phyloP scores from a whole-genome alignment of 1,140 invertebrate genomes.

The Gonioctena quinquepunctata region DNA sequence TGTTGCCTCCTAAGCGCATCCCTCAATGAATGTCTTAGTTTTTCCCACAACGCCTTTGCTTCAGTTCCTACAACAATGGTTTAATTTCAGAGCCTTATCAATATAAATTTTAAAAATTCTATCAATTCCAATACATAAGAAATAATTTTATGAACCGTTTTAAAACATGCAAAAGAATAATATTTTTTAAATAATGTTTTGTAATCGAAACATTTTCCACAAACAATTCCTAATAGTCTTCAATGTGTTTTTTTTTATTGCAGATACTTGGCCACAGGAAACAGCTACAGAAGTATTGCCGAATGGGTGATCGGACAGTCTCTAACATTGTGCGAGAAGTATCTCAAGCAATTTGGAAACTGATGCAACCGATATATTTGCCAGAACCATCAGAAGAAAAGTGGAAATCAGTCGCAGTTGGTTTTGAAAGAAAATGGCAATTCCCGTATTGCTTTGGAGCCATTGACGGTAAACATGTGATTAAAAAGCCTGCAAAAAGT shows the following conservation, averaged over 20 bases:
- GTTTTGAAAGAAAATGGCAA: conserved; percentile 43
- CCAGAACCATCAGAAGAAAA: conserved; percentile 26
- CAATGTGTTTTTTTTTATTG: background rate
- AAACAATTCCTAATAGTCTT: no score
- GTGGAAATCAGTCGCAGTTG: conserved; percentile 37
- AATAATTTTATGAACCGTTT: no score
- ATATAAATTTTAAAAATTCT: no score
- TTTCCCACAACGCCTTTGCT: background rate
- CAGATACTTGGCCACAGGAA: conserved; percentile 28
- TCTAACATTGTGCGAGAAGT: conserved; percentile 35
- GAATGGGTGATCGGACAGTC: conserved; percentile 36
- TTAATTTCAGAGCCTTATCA: no score
- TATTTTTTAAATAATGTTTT: no score
- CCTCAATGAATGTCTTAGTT: background rate
- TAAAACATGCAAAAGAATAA: no score
- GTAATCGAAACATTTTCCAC: no score
- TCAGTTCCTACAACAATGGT: background rate
- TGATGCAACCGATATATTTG: conserved; percentile 35
- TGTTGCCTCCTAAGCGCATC: background rate
- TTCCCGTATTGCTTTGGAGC: conserved; percentile 53
- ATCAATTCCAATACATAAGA: no score
- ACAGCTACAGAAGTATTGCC: conserved; percentile 28
- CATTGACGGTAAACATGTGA: conserved; percentile 56
- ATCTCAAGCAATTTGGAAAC: conserved; percentile 38
- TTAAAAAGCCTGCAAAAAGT: conserved; percentile 48